Base-by-base conservation (phyloP, 1,140 invertebrate genomes). In the Tetraneura akinire region DNA sequence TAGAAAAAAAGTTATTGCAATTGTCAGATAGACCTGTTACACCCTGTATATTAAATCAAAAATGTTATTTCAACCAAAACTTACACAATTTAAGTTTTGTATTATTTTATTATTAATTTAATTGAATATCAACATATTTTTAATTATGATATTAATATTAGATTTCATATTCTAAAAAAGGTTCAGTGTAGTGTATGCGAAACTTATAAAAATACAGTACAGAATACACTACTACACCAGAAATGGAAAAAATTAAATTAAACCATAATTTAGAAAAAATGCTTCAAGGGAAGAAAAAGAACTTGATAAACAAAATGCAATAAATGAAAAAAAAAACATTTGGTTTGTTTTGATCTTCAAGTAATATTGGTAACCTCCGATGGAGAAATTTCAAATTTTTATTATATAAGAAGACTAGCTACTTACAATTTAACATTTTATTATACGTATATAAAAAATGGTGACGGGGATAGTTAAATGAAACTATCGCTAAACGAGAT, bases 331-430 rank as follows among this genome's bases (percentile, higher is more conserved):
- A 11, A n/a, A n/a, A 32, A 18, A 37, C 10, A 37, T 55, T 55
- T 21, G 8, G 53, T 21, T 23, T 55, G 26, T 64, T 64, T 32
- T 64, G 62, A 64, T 64, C 37, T 32, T 16, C 62, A 64, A 37
- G 29, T 29, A 64, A 37, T 64, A 29, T 64, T 64, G 32, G 16
- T 37, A 6, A 64, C 62, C 32, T 21, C 29, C 16, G 26, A 29
- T 18, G 62, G 29, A 1, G 60, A 64, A 64, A 37, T 64, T 29
- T 64, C 60, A 29, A 64, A 37, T 18, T 64, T 64, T 64, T 64
- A 64, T 64, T 64, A 64, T 64, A 64, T 32, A 64, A 64, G 60
- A 64, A 64, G 60, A 37, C 60, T 64, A 37, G 26, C 60, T 37
- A 64, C 60, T 3, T 64, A 64, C 60, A 64, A 64, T 26, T 64